These are phyloP conservation scores for Trogon surrucura DNA, from an alignment of 2,113 vertebrate genomes.

Conservation along the genomic window DNA sequence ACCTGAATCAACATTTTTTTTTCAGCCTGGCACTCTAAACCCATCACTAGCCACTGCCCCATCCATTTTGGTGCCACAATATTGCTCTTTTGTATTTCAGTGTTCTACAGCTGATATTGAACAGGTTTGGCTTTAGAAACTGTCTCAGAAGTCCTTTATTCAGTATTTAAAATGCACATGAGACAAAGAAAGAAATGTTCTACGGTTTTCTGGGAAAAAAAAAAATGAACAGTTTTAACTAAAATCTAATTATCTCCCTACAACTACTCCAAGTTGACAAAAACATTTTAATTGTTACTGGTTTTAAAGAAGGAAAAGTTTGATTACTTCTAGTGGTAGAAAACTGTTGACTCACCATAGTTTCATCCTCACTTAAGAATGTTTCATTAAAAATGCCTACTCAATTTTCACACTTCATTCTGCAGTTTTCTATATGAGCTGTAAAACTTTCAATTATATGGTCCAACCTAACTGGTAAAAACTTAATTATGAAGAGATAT, in stretches of 20 bases:
- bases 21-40: neutral
- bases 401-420: conserved; percentile 39
- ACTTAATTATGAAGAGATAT: neutral
- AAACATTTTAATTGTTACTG: neutral
- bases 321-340: conserved; percentile 2
- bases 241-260: neutral
- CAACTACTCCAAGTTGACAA: neutral
- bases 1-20: neutral
- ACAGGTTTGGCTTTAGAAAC: neutral
- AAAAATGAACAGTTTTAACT: neutral
- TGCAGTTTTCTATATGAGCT: neutral
- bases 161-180: neutral
- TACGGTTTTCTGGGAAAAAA: neutral
- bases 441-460: conserved; percentile 3
- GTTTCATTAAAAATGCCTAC: conserved; percentile 23
- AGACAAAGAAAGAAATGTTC: neutral
- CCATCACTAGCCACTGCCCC: fast-evolving
- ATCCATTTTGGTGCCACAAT: neutral
- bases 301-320: neutral
- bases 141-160: neutral
- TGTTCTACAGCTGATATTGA: neutral
- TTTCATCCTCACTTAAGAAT: conserved; percentile 27
- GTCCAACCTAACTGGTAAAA: neutral
- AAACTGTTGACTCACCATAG: conserved; percentile 34
- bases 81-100: neutral